Base-by-base conservation (phyloP, 2,113 vertebrate genomes). In the Pagrus major region DNA sequence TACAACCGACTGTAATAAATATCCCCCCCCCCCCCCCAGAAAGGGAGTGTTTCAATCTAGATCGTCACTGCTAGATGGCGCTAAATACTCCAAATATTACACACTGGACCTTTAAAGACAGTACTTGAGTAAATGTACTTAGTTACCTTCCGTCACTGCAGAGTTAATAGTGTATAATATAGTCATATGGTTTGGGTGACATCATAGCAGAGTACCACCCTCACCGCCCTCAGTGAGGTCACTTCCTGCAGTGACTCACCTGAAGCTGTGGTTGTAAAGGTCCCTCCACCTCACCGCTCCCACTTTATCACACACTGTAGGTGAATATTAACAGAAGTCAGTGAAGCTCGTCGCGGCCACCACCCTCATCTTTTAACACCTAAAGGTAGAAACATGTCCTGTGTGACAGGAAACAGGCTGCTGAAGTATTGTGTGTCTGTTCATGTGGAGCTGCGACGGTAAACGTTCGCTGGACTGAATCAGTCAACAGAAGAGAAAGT, bases 241-340 rank as follows among this genome's bases (percentile, higher is more conserved):
- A 39, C 58, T 51, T 52, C 33, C 37, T 44, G 29, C 55, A 12
- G n/a, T 25, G 39, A 54, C 10, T 72, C 55, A 71, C 69, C 39
- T 55, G 35, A 55, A 5, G 14, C 25, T 23, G 37, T 5, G 14
- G 11, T 15, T 33, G 39, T 11, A 11, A 15, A n/a, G n/a, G n/a
- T 15, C 16, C 33, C 5, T 1, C 25, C 12, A 1, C 27, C 39
- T 16, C 5, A 15, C 16, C 63, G 66, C 66, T 35, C 76, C 76
- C 29, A 2, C 47, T 15, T 46, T 63, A 78, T 71, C 56, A 0
- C 65, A 44, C 2, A 10, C 35, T 7, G 11, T 2, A 11, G 56
- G 29, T 78, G 60, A 70, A 41, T 5, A 39, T 41, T 42, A 55
- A 23, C 67, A 39, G 67, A 54, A 31, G 5, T 54, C 1, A 69